phyloP scores from a whole-genome alignment of 2,888 invertebrate species.

The Pterobdella sp. region DNA sequence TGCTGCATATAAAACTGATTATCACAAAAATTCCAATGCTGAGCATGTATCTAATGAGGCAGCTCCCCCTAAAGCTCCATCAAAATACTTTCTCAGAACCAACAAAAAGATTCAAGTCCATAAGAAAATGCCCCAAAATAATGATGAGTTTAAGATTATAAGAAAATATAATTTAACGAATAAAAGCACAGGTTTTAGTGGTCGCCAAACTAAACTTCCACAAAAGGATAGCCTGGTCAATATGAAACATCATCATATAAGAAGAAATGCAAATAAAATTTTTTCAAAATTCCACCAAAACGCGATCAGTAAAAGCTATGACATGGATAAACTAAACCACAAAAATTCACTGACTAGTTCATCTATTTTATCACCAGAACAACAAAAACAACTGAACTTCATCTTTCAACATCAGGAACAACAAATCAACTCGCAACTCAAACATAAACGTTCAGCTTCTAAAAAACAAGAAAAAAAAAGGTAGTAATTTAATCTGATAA shows the following conservation, averaged over 20 bases:
- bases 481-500: not conserved
- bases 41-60: too few relatives aligned
- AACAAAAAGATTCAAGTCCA: too few relatives aligned
- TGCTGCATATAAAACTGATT: too few relatives aligned
- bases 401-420: not conserved
- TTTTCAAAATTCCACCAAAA: not conserved
- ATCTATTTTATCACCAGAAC: not conserved
- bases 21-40: too few relatives aligned
- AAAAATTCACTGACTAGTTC: not conserved
- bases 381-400: not conserved
- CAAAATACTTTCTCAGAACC: too few relatives aligned
- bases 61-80: too few relatives aligned
- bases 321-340: not conserved
- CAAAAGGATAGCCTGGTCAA: too few relatives aligned
- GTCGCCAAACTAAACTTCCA: too few relatives aligned
- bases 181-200: too few relatives aligned
- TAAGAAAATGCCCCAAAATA: too few relatives aligned
- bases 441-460: not conserved
- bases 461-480: not conserved
- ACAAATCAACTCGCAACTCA: not conserved
- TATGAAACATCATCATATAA: not conserved
- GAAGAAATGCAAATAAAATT: not conserved
- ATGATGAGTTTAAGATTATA: too few relatives aligned
- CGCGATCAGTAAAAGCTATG: not conserved
- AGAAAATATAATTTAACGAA: too few relatives aligned